Base-by-base conservation (phyloP, 2,797 vertebrate species). In the Distichodus sexfasciatus region DNA sequence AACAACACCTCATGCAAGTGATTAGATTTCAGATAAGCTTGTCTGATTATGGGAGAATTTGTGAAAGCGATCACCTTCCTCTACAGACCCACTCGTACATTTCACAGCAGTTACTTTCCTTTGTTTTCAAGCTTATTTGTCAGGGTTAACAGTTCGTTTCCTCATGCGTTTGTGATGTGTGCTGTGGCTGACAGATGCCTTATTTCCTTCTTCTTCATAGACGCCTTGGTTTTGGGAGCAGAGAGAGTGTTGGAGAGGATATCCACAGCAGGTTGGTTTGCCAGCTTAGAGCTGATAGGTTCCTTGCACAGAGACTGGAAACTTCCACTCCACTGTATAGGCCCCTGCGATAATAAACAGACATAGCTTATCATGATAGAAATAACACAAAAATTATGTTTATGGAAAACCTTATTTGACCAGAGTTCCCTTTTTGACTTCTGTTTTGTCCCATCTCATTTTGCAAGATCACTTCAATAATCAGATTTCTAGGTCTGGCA, bases 211-310 rank as follows among this genome's bases (percentile, higher is more conserved):
- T 51, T 51, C 60, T 6, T 69, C 6, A 3, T 84, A 98, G 96
- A 93, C 87, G 36, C 86, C 96, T 0, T 99, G 97, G 96, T 86
- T 98, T 74, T 97, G 95, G 96, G 90, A 92, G 55, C 89, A 85
- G 0, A 86, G 72, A 0, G 89, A 91, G 68, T 98, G 95, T 79
- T 99, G 96, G 96, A 90, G 84, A 9, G 84, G 84, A 31, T 98
- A 95, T 72, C 94, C 96, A 6, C 19, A 87, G 4, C 97, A 99
- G 92, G 97, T 98, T 62, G 89, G 85, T 55, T 26, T 31, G n/a
- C 3, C 3, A 19, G 12, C n/a, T n/a, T n/a, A n/a, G n/a, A n/a
- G n/a, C n/a, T n/a, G n/a, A n/a, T n/a, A n/a, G n/a, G n/a, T n/a
- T n/a, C n/a, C n/a, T n/a, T n/a, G n/a, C n/a, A n/a, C n/a, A n/a